Evolutionary conservation across 1,140 invertebrate species (phyloP), one percentile per base, ranked within the genome.

Genomic region (Eufriesea mexicana): DNA sequence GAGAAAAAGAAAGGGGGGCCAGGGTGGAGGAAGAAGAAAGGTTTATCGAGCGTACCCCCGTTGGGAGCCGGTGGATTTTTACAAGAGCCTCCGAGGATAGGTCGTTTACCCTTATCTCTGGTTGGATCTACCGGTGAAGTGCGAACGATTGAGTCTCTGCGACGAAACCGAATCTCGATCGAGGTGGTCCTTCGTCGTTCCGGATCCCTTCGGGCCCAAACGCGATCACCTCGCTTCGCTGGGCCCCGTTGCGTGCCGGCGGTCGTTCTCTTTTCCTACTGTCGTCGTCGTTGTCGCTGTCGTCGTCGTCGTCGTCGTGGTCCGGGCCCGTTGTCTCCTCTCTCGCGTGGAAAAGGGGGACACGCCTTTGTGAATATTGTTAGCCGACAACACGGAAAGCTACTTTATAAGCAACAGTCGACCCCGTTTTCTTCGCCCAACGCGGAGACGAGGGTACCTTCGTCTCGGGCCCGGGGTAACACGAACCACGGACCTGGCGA

Each of bases 81-180:
- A 84, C 77, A 75, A 28, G 54, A 77, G 70, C 76, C 77, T 67
- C 51, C 35, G 42, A 28, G 57, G 54, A 86, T 71, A 57, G 75
- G 79, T 72, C 54, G 79, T 79, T 51, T 28, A 70, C 35, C 47
- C 51, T 74, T 77, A 84, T 84, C 82, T 62, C n/a, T 0, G 51
- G n/a, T 49, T 45, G 51, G 47, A 84, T 84, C 83, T 74, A 68
- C 70, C 61, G 68, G 35, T 62, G 76, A 84, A 84, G 83, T 84
- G 83, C 77, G 64, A 84, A 84, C 83, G 83, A 84, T 84, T 28
- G 77, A 80, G 62, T 23, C 68, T 25, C 68, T 25, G 70, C 70
- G 79, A 72, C 62, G 86, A 83, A 84, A 88, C 78, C 71, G 80
- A 83, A 88, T 87, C 85, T 90, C 86, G 83, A 88, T 71, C 86